Evolutionary conservation across 2,888 invertebrate genomes (phyloP).

Genomic region (Diarsia dahlii): DNA sequence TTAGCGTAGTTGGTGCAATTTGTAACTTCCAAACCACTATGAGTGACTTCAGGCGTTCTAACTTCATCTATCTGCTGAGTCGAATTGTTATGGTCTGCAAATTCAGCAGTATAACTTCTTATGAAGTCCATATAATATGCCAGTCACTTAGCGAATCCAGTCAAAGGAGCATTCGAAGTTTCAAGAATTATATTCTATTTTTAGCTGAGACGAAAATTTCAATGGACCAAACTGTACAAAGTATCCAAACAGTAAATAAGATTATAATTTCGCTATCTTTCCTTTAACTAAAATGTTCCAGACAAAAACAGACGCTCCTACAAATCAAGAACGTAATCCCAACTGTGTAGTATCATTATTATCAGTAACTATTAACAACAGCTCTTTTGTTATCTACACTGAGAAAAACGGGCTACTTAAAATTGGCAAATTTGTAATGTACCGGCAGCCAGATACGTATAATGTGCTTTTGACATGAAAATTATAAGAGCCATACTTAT

Average conservation of each 20-base stretch:
- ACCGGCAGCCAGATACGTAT: no score
- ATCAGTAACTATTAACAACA: constrained; percentile 67
- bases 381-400: constrained; percentile 69
- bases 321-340: constrained; percentile 58
- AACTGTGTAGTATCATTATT: constrained; percentile 59
- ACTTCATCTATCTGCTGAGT: constrained; percentile 19
- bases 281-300: constrained; percentile 2
- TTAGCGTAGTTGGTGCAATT: constrained; percentile 31
- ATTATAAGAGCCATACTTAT: no score
- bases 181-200: neutral
- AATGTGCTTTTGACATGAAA: no score
- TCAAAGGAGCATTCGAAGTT: neutral
- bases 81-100: constrained; percentile 9
- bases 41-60: constrained; percentile 29
- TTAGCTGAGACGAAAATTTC: neutral
- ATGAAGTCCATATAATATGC: neutral
- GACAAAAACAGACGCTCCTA: constrained; percentile 34
- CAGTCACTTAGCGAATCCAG: neutral
- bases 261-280: neutral
- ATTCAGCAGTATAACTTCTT: constrained; percentile 12
- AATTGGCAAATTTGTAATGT: no score
- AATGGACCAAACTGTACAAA: neutral
- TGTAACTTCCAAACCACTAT: constrained; percentile 39
- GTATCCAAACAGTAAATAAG: neutral
- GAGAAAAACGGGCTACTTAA: no score